A percentile compares a stretch with the other conserved stretches of the same genome.
Evolutionary conservation across 1,140 invertebrate genomes (phyloP).

Genomic region (Ceratitis capitata): DNA sequence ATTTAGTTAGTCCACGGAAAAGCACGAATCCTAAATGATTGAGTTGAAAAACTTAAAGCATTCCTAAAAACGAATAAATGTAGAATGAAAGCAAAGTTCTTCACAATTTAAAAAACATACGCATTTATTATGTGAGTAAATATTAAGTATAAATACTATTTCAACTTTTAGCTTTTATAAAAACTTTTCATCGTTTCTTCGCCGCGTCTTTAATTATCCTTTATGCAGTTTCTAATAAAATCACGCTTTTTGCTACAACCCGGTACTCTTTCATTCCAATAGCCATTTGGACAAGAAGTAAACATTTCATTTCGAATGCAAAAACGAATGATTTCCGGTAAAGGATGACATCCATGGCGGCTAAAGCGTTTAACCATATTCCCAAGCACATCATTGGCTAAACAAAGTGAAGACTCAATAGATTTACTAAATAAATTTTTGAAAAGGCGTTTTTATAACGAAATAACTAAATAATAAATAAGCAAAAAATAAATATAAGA

Average conservation of each 20-base stretch:
- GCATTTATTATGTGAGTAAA: too few relatives aligned
- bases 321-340: slow-evolving; percentile 11
- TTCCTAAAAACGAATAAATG: too few relatives aligned
- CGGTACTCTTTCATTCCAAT: not conserved
- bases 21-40: too few relatives aligned
- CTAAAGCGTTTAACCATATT: not conserved
- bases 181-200: too few relatives aligned
- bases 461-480: too few relatives aligned
- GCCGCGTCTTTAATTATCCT: not conserved
- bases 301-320: slow-evolving; percentile 33
- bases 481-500: not conserved
- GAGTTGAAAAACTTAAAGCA: too few relatives aligned
- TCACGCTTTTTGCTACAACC: slow-evolving; percentile 6
- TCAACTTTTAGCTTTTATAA: too few relatives aligned
- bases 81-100: too few relatives aligned
- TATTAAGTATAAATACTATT: too few relatives aligned
- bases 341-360: not conserved
- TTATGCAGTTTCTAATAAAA: slow-evolving; percentile 20
- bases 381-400: not conserved
- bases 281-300: not conserved
- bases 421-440: too few relatives aligned
- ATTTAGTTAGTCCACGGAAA: too few relatives aligned
- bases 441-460: not conserved
- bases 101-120: too few relatives aligned
- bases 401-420: not conserved